Evolutionary conservation across 2,797 vertebrate species (phyloP).

Genomic region (Meda fulgida): DNA sequence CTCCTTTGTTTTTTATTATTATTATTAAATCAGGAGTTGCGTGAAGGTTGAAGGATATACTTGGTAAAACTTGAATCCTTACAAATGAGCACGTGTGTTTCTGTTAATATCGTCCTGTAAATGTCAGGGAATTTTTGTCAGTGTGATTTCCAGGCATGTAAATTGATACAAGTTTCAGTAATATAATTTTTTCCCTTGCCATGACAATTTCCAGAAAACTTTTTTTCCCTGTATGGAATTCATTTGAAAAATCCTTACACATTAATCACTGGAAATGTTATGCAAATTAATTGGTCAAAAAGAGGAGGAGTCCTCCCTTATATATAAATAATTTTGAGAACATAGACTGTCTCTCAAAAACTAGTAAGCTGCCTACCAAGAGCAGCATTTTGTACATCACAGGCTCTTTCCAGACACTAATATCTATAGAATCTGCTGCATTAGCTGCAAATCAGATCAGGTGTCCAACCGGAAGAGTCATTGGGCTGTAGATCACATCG

Average conservation of each 20-base stretch:
- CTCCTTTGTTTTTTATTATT: neutral
- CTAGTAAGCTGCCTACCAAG: neutral
- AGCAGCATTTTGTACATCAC: neutral
- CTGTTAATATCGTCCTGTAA: neutral
- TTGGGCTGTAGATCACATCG: conserved; percentile 23
- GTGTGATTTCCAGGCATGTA: neutral
- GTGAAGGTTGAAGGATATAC: neutral
- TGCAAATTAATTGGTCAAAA: neutral
- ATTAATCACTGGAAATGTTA: neutral
- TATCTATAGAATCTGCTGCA: neutral
- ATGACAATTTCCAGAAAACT: neutral
- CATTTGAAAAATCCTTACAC: fast-evolving
- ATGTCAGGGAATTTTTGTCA: neutral
- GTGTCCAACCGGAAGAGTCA: conserved; percentile 7
- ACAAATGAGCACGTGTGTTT: neutral
- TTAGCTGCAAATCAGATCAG: conserved; percentile 22
- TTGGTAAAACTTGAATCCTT: neutral
- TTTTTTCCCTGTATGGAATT: neutral
- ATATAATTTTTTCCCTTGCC: neutral
- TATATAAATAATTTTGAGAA: neutral
- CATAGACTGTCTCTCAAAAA: conserved; percentile 12
- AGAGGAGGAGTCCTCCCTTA: neutral
- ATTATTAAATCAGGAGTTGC: neutral
- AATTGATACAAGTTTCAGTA: neutral
- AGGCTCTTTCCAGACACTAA: neutral